Base-by-base conservation (phyloP, 2,888 invertebrate genomes). In the Sphaerophoria taeniata region DNA sequence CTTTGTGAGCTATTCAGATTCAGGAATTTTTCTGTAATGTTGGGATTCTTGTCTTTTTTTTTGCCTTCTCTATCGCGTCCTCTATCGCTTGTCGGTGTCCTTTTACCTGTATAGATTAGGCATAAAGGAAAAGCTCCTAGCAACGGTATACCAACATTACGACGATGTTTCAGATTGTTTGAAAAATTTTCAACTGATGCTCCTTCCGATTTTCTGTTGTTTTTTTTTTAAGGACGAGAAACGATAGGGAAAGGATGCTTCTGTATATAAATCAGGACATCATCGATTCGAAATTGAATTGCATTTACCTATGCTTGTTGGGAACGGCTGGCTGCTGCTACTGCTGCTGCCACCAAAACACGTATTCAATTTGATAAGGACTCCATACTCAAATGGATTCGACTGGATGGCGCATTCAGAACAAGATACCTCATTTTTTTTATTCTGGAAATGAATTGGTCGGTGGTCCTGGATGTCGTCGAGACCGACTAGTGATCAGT, bases 271-370 rank as follows among this genome's bases (percentile, higher is more conserved):
- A 73, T 74, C 72, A 51, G 53, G 43, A 34, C 65, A 58, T 31
- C 47, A 80, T 74, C 80, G 80, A 74, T 80, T 67, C 14, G 16
- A 53, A 75, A 79, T 74, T 75, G 61, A 63, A 75, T 60, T 75
- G 80, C 61, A 76, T 71, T 75, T 51, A 67, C 36, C 67, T 39
- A 58, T 16, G 39, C 4, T 39, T 34, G 31, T 11, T 36, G n/a
- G 39, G 43, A 43, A 33, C 60, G 58, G 36, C 33, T 14, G 61
- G 6, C 9, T 43, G 11, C 43, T 43, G 58, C n/a, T n/a, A n/a
- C n/a, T n/a, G n/a, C 33, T 61, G 33, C 33, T 51, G 31, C 51
- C 63, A 33, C 43, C 63, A 55, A 63, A 65, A 75, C 67, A 69
- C 45, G 45, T 45, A 51, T 7, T 39, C 0, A 6, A 31, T 43